Conservation (phyloP, 2,113 vertebrate species). For the Heliornis fulica region DNA sequence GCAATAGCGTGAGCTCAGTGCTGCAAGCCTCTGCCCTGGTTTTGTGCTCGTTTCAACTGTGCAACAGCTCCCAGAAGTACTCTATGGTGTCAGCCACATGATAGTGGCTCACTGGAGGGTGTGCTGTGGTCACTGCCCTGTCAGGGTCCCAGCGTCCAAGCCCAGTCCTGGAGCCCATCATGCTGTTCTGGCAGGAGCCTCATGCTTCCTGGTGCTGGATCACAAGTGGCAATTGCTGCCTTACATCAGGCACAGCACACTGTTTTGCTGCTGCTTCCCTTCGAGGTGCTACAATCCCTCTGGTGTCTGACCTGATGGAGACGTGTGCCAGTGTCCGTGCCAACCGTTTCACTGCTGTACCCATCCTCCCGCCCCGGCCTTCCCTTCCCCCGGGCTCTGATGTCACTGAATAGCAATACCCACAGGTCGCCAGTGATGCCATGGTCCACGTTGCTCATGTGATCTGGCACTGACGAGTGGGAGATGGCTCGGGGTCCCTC, state of each 20-base stretch:
- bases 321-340: neutral
- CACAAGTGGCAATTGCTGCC: neutral
- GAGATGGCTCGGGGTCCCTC: neutral
- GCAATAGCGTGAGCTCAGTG: neutral
- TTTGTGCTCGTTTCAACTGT: neutral
- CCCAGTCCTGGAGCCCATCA: neutral
- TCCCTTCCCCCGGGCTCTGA: neutral
- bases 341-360: neutral
- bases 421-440: neutral
- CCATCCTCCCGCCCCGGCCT: neutral
- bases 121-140: neutral
- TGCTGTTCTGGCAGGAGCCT: neutral
- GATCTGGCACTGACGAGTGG: neutral
- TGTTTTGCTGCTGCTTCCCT: slow-evolving; percentile 30
- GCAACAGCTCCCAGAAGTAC: neutral
- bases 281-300: slow-evolving; percentile 38
- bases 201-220: neutral
- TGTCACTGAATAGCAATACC: neutral
- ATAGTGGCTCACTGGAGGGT: neutral
- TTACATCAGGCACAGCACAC: slow-evolving; percentile 23
- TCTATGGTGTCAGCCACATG: fast-evolving
- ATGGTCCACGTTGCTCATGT: neutral
- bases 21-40: neutral
- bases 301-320: neutral
- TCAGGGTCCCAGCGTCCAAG: neutral